Base-by-base conservation (phyloP, 2,113 vertebrate genomes). In the Setophaga kirtlandii region DNA sequence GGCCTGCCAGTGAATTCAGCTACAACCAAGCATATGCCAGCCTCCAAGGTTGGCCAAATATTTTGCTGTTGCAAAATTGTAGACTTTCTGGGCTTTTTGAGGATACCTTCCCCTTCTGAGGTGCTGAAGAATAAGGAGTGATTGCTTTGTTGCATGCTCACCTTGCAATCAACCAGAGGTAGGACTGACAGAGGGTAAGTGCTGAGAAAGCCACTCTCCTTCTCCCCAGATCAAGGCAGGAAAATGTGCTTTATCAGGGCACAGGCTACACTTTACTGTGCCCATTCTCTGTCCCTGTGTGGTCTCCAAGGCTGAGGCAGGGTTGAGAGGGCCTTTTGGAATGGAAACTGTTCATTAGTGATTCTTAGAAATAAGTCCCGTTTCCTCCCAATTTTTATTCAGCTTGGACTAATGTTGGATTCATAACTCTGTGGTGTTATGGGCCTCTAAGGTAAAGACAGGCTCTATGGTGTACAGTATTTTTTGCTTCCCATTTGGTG, bases 381-480 rank as follows among this genome's bases (percentile, higher is more conserved):
- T 68, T 88, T 83, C 63, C 33, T 81, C 24, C 15, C 42, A 27
- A 2, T 83, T 93, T n/a, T 47, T 71, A 31, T 83, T 58, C 22
- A 63, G 0, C 19, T 63, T 74, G 25, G 12, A 25, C 55, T 70
- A 4, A 39, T 75, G 24, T 55, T 60, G 22, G 12, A 41, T 75
- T 84, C 31, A 5, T n/a, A 65, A 20, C 12, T 59, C 70, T 0
- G 0, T 7, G 0, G 11, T n/a, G 21, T 76, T 56, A 42, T 0
- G 0, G 15, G 52, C 3, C 60, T 77, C 12, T 53, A 30, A 44
- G 50, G 41, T 31, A 24, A 37, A 71, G 28, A 28, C 33, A 60
- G 42, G 9, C 46, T 95, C 5, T 55, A 15, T 65, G 21, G 8
- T 50, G 31, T 42, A 28, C 21, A 39, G 55, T 39, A 24, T 9